A percentile compares a stretch with the other conserved stretches of the same genome.
Conservation (phyloP, 2,888 invertebrate species). For the Colletes collaris region DNA sequence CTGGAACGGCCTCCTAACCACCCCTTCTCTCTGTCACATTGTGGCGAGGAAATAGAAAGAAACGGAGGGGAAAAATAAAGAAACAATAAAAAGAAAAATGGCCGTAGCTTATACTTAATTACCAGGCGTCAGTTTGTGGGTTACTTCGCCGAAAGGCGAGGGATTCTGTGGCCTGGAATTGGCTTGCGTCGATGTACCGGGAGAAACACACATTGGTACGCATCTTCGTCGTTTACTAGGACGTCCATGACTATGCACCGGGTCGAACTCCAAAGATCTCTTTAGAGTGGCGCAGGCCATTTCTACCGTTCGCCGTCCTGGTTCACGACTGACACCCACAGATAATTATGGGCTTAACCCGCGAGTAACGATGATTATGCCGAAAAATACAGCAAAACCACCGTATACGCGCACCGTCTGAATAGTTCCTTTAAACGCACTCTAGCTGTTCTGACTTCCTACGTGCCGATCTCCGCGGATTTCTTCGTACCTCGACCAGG, state of each 20-base stretch:
- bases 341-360: constrained; percentile 43
- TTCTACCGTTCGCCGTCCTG: constrained; percentile 82
- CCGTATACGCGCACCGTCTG: constrained; percentile 57
- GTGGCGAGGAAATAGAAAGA: constrained; percentile 16
- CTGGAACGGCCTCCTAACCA: constrained; percentile 59
- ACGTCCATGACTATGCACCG: constrained; percentile 91
- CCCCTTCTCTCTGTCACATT: constrained; percentile 54
- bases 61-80: constrained; percentile 50
- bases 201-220: constrained; percentile 92
- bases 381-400: constrained; percentile 59
- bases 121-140: constrained; percentile 95
- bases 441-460: constrained; percentile 35
- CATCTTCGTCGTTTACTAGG: constrained; percentile 96
- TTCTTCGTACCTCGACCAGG: constrained; percentile 53
- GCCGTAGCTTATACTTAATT: constrained; percentile 82
- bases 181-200: constrained; percentile 80
- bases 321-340: constrained; percentile 66
- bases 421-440: constrained; percentile 33
- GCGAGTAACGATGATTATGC: constrained; percentile 50
- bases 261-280: constrained; percentile 97
- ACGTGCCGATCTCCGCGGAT: constrained; percentile 65
- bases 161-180: constrained; percentile 83
- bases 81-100: constrained; percentile 70
- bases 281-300: constrained; percentile 99
- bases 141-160: constrained; percentile 93